Evolutionary conservation across 2,888 invertebrate genomes (phyloP), one percentile per base, ranked within the genome.

Genomic region (Leptinotarsa rubiginosa): DNA sequence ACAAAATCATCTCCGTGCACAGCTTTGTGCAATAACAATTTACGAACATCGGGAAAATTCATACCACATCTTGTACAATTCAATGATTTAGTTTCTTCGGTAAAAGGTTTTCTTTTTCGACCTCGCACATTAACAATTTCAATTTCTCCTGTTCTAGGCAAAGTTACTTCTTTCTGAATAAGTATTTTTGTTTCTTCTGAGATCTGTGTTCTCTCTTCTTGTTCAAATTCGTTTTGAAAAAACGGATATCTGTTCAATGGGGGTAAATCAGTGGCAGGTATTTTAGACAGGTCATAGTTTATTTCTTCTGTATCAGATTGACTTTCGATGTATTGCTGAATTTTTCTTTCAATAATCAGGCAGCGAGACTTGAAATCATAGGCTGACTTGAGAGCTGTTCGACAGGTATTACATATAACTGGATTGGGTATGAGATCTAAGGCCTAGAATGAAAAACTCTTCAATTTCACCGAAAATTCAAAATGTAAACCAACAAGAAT

Each of bases 341-440:
- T 84, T 73, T 82, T 82, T 59, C 84, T 84, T 66, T 84, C 84
- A 10, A 84, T 81, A 65, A 81, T 69, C 12, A 84, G 75, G 67
- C 84, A 84, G 15, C 81, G 72, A 10, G 78, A 78, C 66, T 83
- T 83, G 76, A 83, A 83, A 22, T 83, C 82, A 70, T 83, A 83
- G 10, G 83, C 80, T 4, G 80, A 79, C 72, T 82, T 82, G 12
- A 83, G 69, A 22, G 81, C 81, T 4, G 78, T 78, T n/a, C 82
- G 78, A 65, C 83, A 83, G 20, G 72, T 77, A 69, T 82, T 83
- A 70, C 83, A 83, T 69, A 83, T 83, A 10, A 83, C 83, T 41
- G 83, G 83, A 68, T 83, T 82, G 13, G 82, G 83, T 41, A 83
- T 83, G 41, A 83, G 66, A 74, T 83, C 83, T 47, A 83, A 74